Conservation (phyloP, 2,888 invertebrate species). For the Hirudinaria manillensis region DNA sequence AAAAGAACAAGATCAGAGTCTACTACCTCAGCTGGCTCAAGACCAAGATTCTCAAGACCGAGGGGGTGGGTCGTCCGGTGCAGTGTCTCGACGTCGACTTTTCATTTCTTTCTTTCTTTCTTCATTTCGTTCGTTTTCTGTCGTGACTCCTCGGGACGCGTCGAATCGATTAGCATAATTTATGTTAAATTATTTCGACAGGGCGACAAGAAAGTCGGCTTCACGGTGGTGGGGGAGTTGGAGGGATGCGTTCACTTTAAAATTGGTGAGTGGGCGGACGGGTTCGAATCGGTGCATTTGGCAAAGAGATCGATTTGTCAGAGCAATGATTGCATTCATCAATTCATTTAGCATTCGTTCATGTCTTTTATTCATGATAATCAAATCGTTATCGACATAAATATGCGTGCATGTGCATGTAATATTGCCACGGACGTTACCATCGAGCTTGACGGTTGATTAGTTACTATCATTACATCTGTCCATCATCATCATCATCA, state of each 20-base stretch:
- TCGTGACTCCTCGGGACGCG: neutral
- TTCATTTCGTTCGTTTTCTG: neutral
- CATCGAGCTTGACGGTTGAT: too few relatives aligned
- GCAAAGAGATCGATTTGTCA: neutral
- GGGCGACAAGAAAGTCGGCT: slow-evolving; percentile 71
- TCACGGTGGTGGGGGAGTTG: slow-evolving; percentile 97
- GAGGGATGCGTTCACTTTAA: slow-evolving; percentile 63
- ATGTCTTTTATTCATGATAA: too few relatives aligned
- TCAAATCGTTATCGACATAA: too few relatives aligned
- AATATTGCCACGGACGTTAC: too few relatives aligned
- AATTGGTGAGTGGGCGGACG: slow-evolving; percentile 22
- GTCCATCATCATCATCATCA: too few relatives aligned
- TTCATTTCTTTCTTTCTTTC: neutral
- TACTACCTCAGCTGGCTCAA: slow-evolving; percentile 99
- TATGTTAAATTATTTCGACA: slow-evolving; percentile 53
- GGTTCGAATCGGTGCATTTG: neutral
- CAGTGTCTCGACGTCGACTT: too few relatives aligned
- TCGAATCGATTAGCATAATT: neutral
- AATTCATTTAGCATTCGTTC: neutral
- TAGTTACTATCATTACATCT: too few relatives aligned
- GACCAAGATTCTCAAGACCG: slow-evolving; percentile 93
- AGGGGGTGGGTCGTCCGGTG: slow-evolving; percentile 57
- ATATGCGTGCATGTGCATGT: too few relatives aligned
- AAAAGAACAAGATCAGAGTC: slow-evolving; percentile 95
- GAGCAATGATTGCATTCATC: neutral